Evolutionary conservation across 2,888 invertebrate genomes (phyloP).

Genomic region (Galeruca laticollis): DNA sequence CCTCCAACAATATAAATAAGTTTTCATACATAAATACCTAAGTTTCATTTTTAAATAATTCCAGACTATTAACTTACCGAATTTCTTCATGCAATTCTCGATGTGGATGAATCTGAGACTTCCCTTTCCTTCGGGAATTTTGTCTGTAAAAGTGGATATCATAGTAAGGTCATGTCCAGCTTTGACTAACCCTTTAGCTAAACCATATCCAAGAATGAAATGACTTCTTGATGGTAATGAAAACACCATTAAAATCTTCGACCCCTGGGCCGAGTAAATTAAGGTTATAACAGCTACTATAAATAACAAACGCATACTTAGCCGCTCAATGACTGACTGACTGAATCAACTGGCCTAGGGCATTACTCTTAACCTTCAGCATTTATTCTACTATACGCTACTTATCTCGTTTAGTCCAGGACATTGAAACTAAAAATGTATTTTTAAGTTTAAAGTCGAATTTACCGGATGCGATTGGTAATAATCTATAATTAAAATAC

Average conservation of each 20-base stretch:
- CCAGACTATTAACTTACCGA: constrained; percentile 8
- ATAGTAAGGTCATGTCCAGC: constrained; percentile 37
- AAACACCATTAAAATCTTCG: constrained; percentile 26
- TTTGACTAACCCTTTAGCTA: constrained; percentile 25
- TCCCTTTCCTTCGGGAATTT: constrained; percentile 21
- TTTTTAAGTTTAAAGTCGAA: too few relatives aligned
- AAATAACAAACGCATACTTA: not conserved
- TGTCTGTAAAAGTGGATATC: constrained; percentile 16
- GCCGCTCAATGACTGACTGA: not conserved
- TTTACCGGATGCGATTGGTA: too few relatives aligned
- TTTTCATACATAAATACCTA: too few relatives aligned
- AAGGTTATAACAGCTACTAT: not conserved
- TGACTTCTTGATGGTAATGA: constrained; percentile 31
- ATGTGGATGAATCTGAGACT: not conserved
- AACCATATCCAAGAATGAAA: constrained; percentile 23
- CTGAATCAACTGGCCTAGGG: not conserved
- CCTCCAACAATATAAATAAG: not conserved
- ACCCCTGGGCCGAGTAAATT: not conserved
- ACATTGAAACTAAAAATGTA: not conserved
- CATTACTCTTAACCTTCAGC: not conserved
- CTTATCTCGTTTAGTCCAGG: not conserved
- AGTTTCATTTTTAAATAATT: not conserved
- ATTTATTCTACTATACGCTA: not conserved
- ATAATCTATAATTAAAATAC: too few relatives aligned
- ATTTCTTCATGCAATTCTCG: not conserved